Percentiles rank a stretch among this genome's conserved stretches.
Evolutionary conservation across 2,797 vertebrate genomes (phyloP).

Genomic region (Pyrocephalus nanus): DNA sequence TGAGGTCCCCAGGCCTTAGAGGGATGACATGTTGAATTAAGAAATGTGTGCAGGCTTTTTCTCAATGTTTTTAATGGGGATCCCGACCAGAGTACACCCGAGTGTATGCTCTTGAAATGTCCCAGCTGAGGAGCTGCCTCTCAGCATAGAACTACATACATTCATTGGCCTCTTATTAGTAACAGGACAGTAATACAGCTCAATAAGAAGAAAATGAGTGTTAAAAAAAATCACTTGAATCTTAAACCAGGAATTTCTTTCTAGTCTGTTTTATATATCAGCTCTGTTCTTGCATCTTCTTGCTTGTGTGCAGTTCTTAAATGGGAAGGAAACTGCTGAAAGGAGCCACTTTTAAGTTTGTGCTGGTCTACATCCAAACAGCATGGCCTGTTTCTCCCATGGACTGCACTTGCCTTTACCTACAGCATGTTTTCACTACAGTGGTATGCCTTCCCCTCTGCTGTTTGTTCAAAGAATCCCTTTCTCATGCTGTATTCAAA

Average conservation of each 20-base stretch:
- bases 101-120: not conserved
- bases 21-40: slow-evolving; percentile 53
- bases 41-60: not conserved
- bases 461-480: not conserved
- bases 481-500: not conserved
- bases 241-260: not conserved
- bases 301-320: not conserved
- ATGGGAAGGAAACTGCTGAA: not conserved
- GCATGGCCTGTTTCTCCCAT: not conserved
- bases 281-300: not conserved
- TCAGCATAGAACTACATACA: not conserved
- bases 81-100: not conserved
- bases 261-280: not conserved
- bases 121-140: not conserved
- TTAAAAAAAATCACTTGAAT: not conserved
- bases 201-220: not conserved
- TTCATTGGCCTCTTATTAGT: not conserved
- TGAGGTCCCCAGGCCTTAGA: slow-evolving; percentile 32
- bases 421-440: not conserved
- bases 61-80: slow-evolving; percentile 47
- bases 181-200: not conserved
- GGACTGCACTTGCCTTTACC: not conserved
- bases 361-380: not conserved
- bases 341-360: not conserved
- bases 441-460: not conserved